These are phyloP conservation scores for Aphis craccivora DNA, from an alignment of 1,140 invertebrate genomes.

Conservation along the genomic window DNA sequence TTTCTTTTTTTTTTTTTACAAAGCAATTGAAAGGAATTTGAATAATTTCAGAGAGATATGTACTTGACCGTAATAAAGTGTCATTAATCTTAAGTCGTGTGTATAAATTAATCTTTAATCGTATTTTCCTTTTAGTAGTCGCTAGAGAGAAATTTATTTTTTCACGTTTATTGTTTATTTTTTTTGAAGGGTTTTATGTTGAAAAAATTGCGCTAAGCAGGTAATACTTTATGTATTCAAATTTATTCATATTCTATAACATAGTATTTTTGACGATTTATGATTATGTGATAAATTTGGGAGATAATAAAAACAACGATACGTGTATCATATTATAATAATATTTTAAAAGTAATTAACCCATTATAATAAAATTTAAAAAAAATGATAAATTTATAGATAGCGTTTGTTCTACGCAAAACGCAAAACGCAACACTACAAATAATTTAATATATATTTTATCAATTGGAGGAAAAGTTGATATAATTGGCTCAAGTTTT, in stretches of 20 bases:
- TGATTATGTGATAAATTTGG: not conserved
- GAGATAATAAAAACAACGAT: not conserved
- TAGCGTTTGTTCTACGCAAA: not conserved
- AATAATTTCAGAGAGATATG: not conserved
- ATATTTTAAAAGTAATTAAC: not conserved
- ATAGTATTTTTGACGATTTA: not conserved
- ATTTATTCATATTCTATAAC: constrained; percentile 16
- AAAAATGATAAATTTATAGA: not conserved
- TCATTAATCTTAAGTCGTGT: constrained; percentile 18
- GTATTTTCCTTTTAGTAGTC: constrained; percentile 6
- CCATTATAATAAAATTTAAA: not conserved
- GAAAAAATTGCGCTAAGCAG: not conserved
- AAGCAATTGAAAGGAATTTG: not conserved
- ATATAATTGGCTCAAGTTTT: not conserved
- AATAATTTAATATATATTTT: not conserved
- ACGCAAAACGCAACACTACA: not conserved
- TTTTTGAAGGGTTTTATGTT: not conserved
- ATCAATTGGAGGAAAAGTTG: not conserved
- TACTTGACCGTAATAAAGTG: not conserved
- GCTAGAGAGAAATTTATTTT: not conserved
- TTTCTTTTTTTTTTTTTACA: not conserved
- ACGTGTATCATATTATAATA: not conserved
- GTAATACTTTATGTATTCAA: constrained; percentile 13
- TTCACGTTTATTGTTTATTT: not conserved
- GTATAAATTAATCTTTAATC: constrained; percentile 13